Conservation (phyloP, 2,113 vertebrate species). For the Cyanoderma ruficeps region DNA sequence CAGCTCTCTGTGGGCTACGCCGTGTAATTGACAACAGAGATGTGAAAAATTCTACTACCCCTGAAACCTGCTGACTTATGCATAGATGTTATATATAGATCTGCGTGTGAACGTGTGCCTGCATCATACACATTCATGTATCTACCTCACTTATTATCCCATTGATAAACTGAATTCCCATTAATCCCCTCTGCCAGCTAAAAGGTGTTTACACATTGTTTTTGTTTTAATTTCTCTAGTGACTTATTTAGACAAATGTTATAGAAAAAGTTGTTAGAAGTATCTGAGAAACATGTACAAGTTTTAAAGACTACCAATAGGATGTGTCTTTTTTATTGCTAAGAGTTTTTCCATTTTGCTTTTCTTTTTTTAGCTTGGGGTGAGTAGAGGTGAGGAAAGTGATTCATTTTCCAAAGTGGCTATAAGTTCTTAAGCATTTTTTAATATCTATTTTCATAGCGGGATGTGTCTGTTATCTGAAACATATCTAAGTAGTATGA, state of each 20-base stretch:
- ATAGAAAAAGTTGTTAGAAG: background rate
- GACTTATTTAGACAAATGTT: background rate
- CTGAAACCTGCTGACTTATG: background rate
- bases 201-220: background rate
- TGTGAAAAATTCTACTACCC: background rate
- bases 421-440: background rate
- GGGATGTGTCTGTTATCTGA: background rate
- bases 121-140: background rate
- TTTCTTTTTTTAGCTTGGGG: background rate
- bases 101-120: fast-evolving
- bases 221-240: background rate
- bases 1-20: background rate
- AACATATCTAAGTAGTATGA: background rate
- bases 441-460: background rate
- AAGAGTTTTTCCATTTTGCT: background rate
- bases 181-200: background rate
- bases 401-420: background rate
- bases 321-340: background rate
- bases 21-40: background rate
- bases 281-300: background rate
- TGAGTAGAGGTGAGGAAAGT: background rate
- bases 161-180: background rate
- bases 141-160: background rate
- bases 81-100: background rate
- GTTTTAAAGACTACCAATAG: background rate